Evolutionary conservation across 2,888 invertebrate species (phyloP).

Genomic region (Pristionchus maxplancki): DNA sequence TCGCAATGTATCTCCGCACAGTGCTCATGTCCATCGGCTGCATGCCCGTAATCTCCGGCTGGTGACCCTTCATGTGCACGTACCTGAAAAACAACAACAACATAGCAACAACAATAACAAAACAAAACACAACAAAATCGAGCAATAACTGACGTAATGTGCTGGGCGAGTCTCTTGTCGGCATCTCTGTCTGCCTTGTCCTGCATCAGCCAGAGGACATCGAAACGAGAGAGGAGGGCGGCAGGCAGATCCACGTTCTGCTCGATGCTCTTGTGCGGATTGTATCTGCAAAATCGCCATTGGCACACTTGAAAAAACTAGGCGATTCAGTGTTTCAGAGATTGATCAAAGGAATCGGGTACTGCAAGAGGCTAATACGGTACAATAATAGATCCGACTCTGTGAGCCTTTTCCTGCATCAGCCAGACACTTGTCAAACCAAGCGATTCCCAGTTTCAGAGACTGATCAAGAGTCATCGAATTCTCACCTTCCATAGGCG

Average conservation of each 20-base stretch:
- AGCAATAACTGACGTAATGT: constrained; percentile 88
- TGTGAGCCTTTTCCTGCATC: too few species aligned
- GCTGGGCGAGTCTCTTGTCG: constrained; percentile 90
- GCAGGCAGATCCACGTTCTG: constrained; percentile 98
- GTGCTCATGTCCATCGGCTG: constrained; percentile 51
- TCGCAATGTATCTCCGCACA: constrained; percentile 85
- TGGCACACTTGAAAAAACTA: too few species aligned
- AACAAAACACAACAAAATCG: constrained; percentile 80
- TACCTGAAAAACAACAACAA: background rate
- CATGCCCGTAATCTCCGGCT: constrained; percentile 82
- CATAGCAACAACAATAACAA: too few species aligned
- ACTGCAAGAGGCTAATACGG: too few species aligned
- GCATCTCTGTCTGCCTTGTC: constrained; percentile 84
- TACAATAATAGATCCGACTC: too few species aligned
- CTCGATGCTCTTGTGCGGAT: constrained; percentile 93
- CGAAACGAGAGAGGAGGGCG: constrained; percentile 88
- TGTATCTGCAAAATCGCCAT: too few species aligned
- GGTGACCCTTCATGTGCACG: constrained; percentile 82
- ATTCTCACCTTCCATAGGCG: constrained; percentile 85
- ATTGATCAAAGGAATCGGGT: too few species aligned
- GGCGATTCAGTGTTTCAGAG: too few species aligned
- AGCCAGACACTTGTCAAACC: too few species aligned
- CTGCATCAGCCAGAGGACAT: constrained; percentile 74
- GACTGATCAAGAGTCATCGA: background rate
- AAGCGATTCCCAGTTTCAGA: too few species aligned